phyloP scores from a whole-genome alignment of 2,797 vertebrate genomes.

The Bovichtus diacanthus region DNA sequence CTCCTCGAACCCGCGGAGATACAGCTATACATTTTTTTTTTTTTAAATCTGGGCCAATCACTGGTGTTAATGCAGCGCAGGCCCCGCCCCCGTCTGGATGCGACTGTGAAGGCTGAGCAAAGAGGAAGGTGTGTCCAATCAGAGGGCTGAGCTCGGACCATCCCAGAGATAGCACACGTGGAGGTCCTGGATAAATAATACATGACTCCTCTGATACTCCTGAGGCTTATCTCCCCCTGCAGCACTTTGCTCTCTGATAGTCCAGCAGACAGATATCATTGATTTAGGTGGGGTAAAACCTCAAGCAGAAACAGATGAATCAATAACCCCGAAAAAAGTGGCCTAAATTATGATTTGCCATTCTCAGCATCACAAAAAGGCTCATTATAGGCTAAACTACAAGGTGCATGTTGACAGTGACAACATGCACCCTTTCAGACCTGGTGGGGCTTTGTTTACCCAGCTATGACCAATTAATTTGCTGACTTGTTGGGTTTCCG shows the following conservation, averaged over 20 bases:
- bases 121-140: conserved; percentile 85
- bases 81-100: conserved; percentile 60
- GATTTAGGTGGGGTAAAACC: conserved; percentile 16
- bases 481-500: conserved; percentile 60
- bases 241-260: conserved; percentile 66
- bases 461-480: conserved; percentile 39
- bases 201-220: conserved; percentile 30
- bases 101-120: conserved; percentile 36
- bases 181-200: conserved; percentile 66
- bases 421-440: too few species aligned
- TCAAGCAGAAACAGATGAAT: neutral
- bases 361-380: neutral
- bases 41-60: conserved; percentile 76
- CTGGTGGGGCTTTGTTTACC: conserved; percentile 41
- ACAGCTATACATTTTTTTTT: conserved; percentile 62
- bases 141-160: conserved; percentile 70
- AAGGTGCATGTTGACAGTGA: neutral
- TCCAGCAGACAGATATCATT: conserved; percentile 21
- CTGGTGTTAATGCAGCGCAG: conserved; percentile 16
- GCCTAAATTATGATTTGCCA: neutral
- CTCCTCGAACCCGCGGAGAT: conserved; percentile 56
- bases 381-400: neutral
- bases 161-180: conserved; percentile 74
- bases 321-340: neutral
- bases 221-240: conserved; percentile 33